Base-by-base conservation (phyloP, 2,113 vertebrate genomes). In the Perognathus longimembris region DNA sequence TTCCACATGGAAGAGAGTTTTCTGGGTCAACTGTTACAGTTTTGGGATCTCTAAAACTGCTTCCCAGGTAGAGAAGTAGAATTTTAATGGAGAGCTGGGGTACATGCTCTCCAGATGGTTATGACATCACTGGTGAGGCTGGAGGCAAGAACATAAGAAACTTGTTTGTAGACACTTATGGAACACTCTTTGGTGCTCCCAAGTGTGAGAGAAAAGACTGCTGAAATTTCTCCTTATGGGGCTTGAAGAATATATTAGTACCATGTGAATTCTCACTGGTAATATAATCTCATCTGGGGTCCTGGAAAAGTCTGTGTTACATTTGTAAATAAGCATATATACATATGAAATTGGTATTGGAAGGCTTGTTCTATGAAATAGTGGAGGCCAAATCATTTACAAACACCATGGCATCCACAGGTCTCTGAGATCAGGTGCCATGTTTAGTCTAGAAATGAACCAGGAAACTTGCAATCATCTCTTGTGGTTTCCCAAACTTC, bases 21-120 rank as follows among this genome's bases (percentile, higher is more conserved):
- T 42, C 28, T 42, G 3, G 61, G 30, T 80, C 42, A 12, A 7
- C 6, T 45, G 7, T 21, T 70, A 8, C 11, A 26, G 42, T 70
- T 67, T 73, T 15, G 64, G n/a, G 57, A 90, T 74, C 64, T 95
- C 75, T 87, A 66, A 36, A 93, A 88, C 34, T 66, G 22, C 5
- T 89, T 28, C 69, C 17, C 57, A 20, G 14, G 22, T 12, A 66
- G 30, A 57, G 24, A 61, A 95, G 57, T 20, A 45, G 64, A 73
- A 45, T 92, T 71, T 34, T 71, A 32, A 66, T 0, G 30, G 24
- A 78, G 32, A 15, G 8, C 63, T 45, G 11, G 8, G n/a, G 1
- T 42, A 38, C 84, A 38, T 15, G 12, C 32, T 59, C 59, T 34
- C 18, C 71, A 57, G 40, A 32, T 1, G 2, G n/a, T 38, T 73